Evolutionary conservation across 2,113 vertebrate genomes (phyloP), one percentile per base, ranked within the genome.

Genomic region (Pseudolaguvia tuberculata): DNA sequence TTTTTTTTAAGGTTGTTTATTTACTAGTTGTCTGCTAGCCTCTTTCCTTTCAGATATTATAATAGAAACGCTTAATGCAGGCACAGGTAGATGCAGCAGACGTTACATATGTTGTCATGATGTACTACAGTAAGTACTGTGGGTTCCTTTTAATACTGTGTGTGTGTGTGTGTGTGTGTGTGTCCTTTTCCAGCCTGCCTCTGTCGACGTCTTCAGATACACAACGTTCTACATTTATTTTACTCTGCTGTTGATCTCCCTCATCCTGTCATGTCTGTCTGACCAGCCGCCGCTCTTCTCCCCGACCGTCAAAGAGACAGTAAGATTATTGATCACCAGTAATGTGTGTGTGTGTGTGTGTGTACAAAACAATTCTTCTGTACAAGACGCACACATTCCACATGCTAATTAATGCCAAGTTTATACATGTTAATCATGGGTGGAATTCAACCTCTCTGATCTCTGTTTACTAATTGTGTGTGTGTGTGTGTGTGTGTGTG

Each of bases 241-340:
- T 3, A 1, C 80, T 53, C 85, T 98, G 23, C 87, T 98, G 79
- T 79, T 96, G 35, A 65, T 91, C 0, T 88, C 96, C 73, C 84
- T 98, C 0, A n/a, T 94, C 72, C 80, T 99, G 57, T 92, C 93
- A 84, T 92, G 92, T 72, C 87, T 97, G 48, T 91, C 92, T 0
- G 97, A 99, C 84, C 86, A 80, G 39, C 86, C 85, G 0, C 96
- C 97, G 0, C 88, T 98, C 68, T 99, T 98, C 88, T 96, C 94
- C 1, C 91, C 93, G 80, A 89, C 88, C 23, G 62, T 94, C 27
- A 92, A 89, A 15, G 94, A 95, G 78, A 72, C 80, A 2, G 97
- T 99, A 81, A 94, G 94, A 91, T 68, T 72, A n/a, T 50, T 6
- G 31, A 35, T 35, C 31, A 6, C 6, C 3, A 35, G 6, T 6